A percentile compares a stretch with the other conserved stretches of the same genome.
phyloP scores from a whole-genome alignment of 2,797 vertebrate species.

The Halcyon leucocephala region DNA sequence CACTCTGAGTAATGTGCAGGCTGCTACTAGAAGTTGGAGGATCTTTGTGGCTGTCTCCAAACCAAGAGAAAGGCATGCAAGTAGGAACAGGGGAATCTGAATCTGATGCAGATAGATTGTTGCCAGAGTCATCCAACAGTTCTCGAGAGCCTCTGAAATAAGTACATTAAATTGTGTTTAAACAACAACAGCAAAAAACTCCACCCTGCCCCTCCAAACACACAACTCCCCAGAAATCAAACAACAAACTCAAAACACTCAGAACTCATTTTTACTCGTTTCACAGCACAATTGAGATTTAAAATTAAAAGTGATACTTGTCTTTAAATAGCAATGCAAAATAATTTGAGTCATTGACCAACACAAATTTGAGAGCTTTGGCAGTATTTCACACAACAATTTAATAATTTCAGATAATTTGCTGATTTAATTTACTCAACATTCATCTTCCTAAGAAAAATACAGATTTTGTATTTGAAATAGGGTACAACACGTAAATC shows the following conservation, averaged over 20 bases:
- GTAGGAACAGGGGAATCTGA: conserved; percentile 92
- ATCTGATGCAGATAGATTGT: conserved; percentile 89
- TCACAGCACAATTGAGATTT: not conserved
- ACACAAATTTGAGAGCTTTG: not conserved
- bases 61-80: conserved; percentile 96
- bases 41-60: conserved; percentile 88
- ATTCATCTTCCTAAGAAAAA: not conserved
- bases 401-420: not conserved
- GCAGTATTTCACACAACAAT: not conserved
- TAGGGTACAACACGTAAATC: not conserved
- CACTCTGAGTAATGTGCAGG: conserved; percentile 78
- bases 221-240: not conserved
- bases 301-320: not conserved
- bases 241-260: not conserved
- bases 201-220: not conserved
- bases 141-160: conserved; percentile 87
- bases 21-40: conserved; percentile 84
- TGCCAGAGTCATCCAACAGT: conserved; percentile 87
- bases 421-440: not conserved
- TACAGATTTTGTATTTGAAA: not conserved
- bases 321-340: not conserved
- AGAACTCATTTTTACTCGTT: not conserved
- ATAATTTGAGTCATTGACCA: not conserved
- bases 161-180: not conserved
- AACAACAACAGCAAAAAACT: not conserved